Conservation (phyloP, 2,113 vertebrate species). For the Ochotona princeps region DNA sequence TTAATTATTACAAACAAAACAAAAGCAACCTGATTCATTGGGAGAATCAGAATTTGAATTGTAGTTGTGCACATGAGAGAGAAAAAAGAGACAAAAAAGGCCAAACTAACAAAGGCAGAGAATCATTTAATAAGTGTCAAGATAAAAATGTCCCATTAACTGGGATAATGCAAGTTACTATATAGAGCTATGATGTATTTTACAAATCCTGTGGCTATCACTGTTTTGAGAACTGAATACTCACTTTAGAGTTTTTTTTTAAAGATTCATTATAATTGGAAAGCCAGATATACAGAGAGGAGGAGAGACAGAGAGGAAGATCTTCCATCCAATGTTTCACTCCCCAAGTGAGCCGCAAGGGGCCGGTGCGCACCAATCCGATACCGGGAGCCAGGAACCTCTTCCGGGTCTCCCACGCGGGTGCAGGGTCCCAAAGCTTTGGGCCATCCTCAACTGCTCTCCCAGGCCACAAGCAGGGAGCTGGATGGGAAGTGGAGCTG, state of each 20-base stretch:
- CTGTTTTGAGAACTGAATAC: neutral
- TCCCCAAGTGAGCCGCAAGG: no score
- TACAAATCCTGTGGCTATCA: neutral
- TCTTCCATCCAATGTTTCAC: no score
- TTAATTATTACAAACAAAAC: neutral
- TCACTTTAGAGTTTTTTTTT: neutral
- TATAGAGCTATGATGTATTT: neutral
- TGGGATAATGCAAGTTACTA: neutral
- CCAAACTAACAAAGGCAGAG: rapidly evolving
- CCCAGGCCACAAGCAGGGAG: no score
- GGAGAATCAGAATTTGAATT: neutral
- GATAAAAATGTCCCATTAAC: neutral
- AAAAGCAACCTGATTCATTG: neutral
- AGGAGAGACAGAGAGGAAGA: no score
- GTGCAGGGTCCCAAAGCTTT: no score
- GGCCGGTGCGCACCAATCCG: no score
- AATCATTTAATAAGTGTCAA: neutral
- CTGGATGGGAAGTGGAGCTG: no score
- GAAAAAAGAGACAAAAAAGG: neutral
- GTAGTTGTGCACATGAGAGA: neutral
- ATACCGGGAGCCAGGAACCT: no score
- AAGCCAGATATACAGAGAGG: no score
- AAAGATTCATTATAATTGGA: no score
- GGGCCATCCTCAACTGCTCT: no score
- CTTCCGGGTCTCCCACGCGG: no score